These are phyloP conservation scores for Alligator sinensis DNA, from an alignment of 2,113 vertebrate species.

Conservation along the genomic window DNA sequence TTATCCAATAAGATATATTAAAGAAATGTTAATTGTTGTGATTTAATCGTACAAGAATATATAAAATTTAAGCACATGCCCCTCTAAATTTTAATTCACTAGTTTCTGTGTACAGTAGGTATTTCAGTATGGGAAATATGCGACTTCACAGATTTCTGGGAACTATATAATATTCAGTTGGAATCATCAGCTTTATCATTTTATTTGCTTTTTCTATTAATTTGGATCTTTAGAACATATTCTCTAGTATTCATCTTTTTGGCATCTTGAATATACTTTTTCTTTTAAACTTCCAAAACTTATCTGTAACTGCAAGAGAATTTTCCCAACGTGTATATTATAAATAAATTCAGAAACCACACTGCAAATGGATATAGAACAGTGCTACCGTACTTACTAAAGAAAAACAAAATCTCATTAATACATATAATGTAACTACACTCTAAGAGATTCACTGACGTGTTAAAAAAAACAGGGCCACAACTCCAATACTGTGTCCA, in stretches of 20 bases:
- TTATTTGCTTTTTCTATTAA: conserved; percentile 3
- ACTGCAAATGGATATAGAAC: background rate
- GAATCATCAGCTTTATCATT: background rate
- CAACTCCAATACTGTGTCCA: background rate
- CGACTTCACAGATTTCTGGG: conserved; percentile 13
- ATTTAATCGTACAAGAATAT: background rate
- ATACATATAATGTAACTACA: background rate
- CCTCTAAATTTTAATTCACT: conserved; percentile 8
- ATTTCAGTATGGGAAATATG: background rate
- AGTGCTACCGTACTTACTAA: background rate
- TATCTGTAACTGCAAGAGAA: background rate
- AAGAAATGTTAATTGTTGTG: background rate
- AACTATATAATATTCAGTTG: background rate
- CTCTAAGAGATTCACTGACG: background rate
- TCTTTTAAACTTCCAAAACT: background rate
- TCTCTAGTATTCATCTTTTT: background rate
- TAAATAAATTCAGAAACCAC: background rate
- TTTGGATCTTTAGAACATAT: background rate
- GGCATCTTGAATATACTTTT: background rate
- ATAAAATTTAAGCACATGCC: rapidly evolving
- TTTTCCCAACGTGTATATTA: background rate
- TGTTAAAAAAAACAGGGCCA: background rate
- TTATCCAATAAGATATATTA: conserved; percentile 7
- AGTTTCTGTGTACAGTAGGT: background rate
- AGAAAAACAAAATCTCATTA: background rate